These are phyloP conservation scores for Dolichallabes microphthalmus DNA, from an alignment of 2,113 vertebrate species.

Conservation along the genomic window DNA sequence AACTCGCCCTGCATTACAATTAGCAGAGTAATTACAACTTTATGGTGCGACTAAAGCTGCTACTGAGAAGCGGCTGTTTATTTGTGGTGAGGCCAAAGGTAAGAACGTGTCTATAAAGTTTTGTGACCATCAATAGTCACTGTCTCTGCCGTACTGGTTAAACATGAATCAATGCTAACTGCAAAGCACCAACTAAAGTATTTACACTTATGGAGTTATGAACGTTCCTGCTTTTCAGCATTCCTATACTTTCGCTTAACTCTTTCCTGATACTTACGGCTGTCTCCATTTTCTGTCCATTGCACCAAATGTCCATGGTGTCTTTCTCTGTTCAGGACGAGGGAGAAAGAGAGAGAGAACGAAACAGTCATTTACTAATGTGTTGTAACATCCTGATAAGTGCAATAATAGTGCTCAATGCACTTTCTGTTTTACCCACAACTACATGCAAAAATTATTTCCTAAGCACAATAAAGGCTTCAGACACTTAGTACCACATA, in stretches of 20 bases:
- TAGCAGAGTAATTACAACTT: not conserved
- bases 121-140: not conserved
- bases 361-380: not conserved
- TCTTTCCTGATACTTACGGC: conserved; percentile 77
- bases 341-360: not conserved
- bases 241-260: not conserved
- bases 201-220: not conserved
- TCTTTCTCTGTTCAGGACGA: conserved; percentile 84
- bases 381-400: not conserved
- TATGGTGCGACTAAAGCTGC: not conserved
- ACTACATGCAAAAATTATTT: not conserved
- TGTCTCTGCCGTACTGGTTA: not conserved
- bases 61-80: not conserved
- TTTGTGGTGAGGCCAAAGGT: not conserved
- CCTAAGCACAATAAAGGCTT: not conserved
- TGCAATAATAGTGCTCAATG: not conserved
- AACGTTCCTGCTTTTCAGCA: not conserved
- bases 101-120: not conserved
- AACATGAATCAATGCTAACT: not conserved
- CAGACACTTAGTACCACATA: not conserved
- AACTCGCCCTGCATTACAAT: conserved; percentile 85
- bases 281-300: conserved; percentile 92
- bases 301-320: conserved; percentile 99
- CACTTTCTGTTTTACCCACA: not conserved
- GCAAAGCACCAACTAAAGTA: not conserved